Conservation (phyloP, 1,140 invertebrate genomes). For the Musca domestica region DNA sequence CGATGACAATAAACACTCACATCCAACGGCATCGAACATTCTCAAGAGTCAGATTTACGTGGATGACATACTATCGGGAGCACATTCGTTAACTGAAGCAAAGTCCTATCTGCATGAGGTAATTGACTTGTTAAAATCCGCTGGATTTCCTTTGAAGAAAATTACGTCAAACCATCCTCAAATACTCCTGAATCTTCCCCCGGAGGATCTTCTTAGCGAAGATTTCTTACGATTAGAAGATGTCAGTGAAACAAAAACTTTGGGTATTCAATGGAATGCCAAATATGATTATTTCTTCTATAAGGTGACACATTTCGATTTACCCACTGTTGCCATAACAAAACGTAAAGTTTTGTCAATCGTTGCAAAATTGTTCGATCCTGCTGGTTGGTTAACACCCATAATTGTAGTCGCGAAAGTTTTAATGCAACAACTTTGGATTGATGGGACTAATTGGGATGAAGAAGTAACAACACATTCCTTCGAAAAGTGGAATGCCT, state of each 20-base stretch:
- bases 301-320: too few relatives aligned
- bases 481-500: neutral
- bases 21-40: neutral
- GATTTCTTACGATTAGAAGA: neutral
- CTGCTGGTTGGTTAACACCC: neutral
- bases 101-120: neutral
- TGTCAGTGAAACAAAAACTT: neutral
- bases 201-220: conserved; percentile 3
- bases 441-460: neutral
- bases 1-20: too few relatives aligned
- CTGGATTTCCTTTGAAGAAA: neutral
- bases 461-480: neutral
- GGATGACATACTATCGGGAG: conserved; percentile 3
- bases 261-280: neutral
- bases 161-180: neutral
- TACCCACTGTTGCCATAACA: too few relatives aligned
- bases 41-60: neutral
- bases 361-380: neutral
- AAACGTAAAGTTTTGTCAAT: neutral
- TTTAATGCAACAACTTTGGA: neutral
- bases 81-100: neutral
- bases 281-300: too few relatives aligned
- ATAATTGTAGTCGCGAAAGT: neutral
- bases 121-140: neutral
- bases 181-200: neutral